Percentiles rank a stretch among this genome's conserved stretches.
These are phyloP conservation scores for Rhabdophis nuchalis DNA, from an alignment of 2,797 vertebrate genomes.

Conservation along the genomic window DNA sequence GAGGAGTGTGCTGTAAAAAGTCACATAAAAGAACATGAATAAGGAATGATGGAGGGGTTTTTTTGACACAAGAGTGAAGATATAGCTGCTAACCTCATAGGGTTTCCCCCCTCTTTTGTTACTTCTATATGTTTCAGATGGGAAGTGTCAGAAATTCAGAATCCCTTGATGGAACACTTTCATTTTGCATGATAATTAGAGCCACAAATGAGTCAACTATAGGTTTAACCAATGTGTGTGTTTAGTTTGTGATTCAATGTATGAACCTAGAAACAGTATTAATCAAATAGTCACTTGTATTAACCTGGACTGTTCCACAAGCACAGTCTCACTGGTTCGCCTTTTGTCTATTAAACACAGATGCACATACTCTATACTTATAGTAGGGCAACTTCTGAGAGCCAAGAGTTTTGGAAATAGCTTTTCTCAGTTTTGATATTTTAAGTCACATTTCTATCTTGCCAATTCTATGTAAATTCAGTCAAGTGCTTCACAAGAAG, in stretches of 20 bases:
- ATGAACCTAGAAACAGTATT: background rate
- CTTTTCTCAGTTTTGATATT: background rate
- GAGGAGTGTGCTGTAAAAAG: background rate
- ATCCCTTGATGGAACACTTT: background rate
- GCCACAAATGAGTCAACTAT: background rate
- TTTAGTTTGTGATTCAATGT: background rate
- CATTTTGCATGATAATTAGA: background rate
- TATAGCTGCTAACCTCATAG: no score
- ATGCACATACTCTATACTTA: background rate
- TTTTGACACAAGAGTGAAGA: no score
- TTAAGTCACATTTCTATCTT: background rate
- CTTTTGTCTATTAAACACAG: background rate
- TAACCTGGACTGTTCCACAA: background rate
- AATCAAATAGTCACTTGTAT: background rate
- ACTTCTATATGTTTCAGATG: background rate
- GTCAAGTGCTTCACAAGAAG: background rate
- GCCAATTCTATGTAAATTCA: conserved; percentile 2
- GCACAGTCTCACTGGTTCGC: background rate
- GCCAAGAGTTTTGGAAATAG: background rate
- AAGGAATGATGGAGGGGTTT: background rate
- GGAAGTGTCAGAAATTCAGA: background rate
- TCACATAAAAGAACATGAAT: background rate
- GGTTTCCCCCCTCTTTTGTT: background rate
- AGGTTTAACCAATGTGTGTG: background rate
- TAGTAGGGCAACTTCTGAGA: background rate